Conservation (phyloP, 2,113 vertebrate species). For the Bagarius yarrelli region DNA sequence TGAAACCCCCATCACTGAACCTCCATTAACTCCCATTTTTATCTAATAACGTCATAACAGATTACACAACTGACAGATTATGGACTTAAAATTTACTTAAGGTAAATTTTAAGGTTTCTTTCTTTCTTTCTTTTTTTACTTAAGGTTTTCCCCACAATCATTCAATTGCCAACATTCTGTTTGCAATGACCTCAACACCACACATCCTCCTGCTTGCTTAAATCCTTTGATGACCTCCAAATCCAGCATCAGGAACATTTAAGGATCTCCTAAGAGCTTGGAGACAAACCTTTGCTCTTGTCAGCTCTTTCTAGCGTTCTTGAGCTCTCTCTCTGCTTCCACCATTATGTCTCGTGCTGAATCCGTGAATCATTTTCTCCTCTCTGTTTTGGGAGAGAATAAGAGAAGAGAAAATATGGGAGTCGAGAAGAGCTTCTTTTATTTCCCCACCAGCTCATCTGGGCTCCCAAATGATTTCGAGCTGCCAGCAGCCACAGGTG, state of each 20-base stretch:
- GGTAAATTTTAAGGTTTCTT: neutral
- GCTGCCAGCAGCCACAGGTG: conserved; percentile 54
- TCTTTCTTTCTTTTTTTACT: neutral
- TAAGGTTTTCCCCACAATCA: neutral
- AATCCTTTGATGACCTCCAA: neutral
- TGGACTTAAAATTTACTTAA: neutral
- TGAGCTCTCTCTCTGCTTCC: neutral
- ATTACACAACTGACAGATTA: neutral
- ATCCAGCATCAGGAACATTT: conserved; percentile 12
- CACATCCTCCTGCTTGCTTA: neutral
- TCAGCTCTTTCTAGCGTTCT: too few relatives aligned
- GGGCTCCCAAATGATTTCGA: conserved; percentile 33
- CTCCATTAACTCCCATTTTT: neutral
- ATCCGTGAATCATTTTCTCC: conserved; percentile 18
- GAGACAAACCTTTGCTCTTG: neutral
- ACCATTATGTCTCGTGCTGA: neutral
- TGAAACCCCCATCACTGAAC: too few relatives aligned
- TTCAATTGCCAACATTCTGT: neutral
- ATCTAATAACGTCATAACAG: neutral
- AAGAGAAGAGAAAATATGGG: conserved; percentile 22
- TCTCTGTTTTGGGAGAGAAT: conserved; percentile 26
- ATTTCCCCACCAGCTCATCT: conserved; percentile 43
- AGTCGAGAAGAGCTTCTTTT: conserved; percentile 35
- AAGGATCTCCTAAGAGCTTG: neutral
- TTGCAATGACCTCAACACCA: neutral